These are phyloP conservation scores for Seira sanloemensis DNA, from an alignment of 2,888 invertebrate genomes.

Conservation along the genomic window DNA sequence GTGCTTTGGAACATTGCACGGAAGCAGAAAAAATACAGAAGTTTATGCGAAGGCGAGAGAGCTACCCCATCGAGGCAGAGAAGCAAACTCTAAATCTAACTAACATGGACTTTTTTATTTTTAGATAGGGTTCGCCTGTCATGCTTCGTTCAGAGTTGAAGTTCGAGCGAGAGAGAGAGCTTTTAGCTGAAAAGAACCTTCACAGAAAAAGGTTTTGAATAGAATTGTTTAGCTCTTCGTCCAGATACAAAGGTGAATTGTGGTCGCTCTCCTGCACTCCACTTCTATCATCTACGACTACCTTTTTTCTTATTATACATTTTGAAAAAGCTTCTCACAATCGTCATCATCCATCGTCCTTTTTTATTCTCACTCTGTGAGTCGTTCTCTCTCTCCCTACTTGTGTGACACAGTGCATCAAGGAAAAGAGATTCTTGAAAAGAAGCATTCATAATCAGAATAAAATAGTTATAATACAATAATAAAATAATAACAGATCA, in stretches of 20 bases:
- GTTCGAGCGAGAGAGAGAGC: too few relatives aligned
- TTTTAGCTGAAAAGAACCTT: slow-evolving; percentile 55
- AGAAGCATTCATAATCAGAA: slow-evolving; percentile 56
- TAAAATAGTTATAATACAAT: slow-evolving; percentile 36
- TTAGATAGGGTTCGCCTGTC: slow-evolving; percentile 37
- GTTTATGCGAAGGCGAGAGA: slow-evolving; percentile 26
- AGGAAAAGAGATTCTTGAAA: slow-evolving; percentile 41
- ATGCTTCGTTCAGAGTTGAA: too few relatives aligned
- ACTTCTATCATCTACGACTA: slow-evolving; percentile 43
- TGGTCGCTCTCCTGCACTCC: slow-evolving; percentile 59
- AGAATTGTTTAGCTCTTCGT: slow-evolving; percentile 66
- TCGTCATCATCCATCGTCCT: slow-evolving; percentile 45
- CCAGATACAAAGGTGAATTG: slow-evolving; percentile 68
- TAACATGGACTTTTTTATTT: slow-evolving; percentile 53
- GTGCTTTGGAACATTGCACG: background rate
- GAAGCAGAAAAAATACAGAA: slow-evolving; percentile 19
- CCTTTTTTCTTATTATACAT: slow-evolving; percentile 56
- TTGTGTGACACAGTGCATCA: slow-evolving; percentile 49
- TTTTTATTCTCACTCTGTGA: slow-evolving; percentile 34
- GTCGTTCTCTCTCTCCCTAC: slow-evolving; percentile 30
- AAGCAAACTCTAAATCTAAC: too few relatives aligned
- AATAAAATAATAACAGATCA: slow-evolving; percentile 50
- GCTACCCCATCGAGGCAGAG: slow-evolving; percentile 43
- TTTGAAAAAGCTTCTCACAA: slow-evolving; percentile 43
- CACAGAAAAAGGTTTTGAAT: slow-evolving; percentile 65